These are phyloP conservation scores for Sisor rabdophorus DNA, from an alignment of 2,113 vertebrate genomes.

Conservation along the genomic window DNA sequence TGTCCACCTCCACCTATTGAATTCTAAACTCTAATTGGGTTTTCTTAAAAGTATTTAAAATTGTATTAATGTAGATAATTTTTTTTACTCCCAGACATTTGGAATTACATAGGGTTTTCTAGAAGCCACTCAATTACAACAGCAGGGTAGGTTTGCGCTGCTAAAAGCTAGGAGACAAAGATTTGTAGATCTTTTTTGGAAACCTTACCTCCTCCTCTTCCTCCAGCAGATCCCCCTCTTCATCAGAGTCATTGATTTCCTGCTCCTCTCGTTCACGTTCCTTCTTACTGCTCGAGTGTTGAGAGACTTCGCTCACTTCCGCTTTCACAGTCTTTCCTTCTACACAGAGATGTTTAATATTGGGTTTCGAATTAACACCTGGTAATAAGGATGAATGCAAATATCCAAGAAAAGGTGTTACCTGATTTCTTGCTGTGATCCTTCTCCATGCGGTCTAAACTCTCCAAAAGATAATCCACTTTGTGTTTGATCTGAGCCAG, in stretches of 20 bases:
- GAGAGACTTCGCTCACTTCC: slow-evolving; percentile 66
- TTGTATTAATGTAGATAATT: too few species aligned
- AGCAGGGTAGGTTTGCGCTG: neutral
- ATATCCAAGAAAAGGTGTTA: slow-evolving; percentile 29
- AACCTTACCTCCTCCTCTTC: slow-evolving; percentile 64
- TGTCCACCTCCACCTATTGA: too few species aligned
- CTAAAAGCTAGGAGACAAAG: neutral
- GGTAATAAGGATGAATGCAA: neutral
- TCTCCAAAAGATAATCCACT: slow-evolving; percentile 84
- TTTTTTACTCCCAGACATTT: too few species aligned
- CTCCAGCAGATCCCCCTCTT: slow-evolving; percentile 80
- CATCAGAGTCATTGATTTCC: slow-evolving; percentile 77
- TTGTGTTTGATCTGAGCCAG: slow-evolving; percentile 87
- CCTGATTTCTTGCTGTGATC: slow-evolving; percentile 79
- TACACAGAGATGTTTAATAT: slow-evolving; percentile 17
- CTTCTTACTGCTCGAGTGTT: slow-evolving; percentile 69
- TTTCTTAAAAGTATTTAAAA: too few species aligned
- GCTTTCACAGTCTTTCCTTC: slow-evolving; percentile 72
- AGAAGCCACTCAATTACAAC: neutral
- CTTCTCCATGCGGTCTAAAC: slow-evolving; percentile 81
- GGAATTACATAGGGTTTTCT: neutral
- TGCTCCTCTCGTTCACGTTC: slow-evolving; percentile 67
- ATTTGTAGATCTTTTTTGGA: too few species aligned
- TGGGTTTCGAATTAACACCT: neutral
- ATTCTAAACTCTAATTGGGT: neutral